Evolutionary conservation across 2,888 invertebrate species (phyloP), one percentile per base, ranked within the genome.

Genomic region (Loripinus fragilis): DNA sequence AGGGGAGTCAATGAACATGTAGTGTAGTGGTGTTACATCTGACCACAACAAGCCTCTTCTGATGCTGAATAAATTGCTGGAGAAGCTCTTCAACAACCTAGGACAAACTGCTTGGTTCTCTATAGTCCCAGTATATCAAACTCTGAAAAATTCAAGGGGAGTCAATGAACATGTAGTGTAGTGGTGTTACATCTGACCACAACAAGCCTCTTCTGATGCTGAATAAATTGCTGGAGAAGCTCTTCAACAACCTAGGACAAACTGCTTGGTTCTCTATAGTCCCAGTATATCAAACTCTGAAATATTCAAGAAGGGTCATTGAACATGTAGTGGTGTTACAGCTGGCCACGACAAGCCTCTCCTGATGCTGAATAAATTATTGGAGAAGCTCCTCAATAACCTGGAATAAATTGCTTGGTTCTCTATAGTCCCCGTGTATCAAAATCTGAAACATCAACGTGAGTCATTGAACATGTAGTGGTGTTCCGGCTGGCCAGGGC

Each of bases 1-100:
- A 38, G 5, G 38, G 12, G 12, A 38, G 12, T 5, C 5, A 38
- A 38, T 38, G 38, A n/a, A n/a, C n/a, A n/a, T n/a, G n/a, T n/a
- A n/a, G n/a, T n/a, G n/a, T n/a, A n/a, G n/a, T n/a, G n/a, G n/a
- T n/a, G n/a, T n/a, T n/a, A n/a, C n/a, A n/a, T n/a, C n/a, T n/a
- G n/a, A n/a, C n/a, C n/a, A n/a, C n/a, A n/a, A 93, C 85, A 20
- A 91, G 80, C 25, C 85, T 78, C 85, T 93, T 96, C 94, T 80
- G 80, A 75, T 91, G 88, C 75, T 94, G 93, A 92, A 95, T 96
- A 90, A 96, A 96, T 30, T 95, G 93, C 71, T 89, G 89, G 50
- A 96, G 90, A 67, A 96, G 93, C 90, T 96, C 96, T 77, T 94
- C 94, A 77, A 96, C 93, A 41, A 96, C 95, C 87, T 94, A 93